Evolutionary conservation across 2,113 vertebrate genomes (phyloP), one percentile per base, ranked within the genome.

Genomic region (Pontoporia blainvillei): DNA sequence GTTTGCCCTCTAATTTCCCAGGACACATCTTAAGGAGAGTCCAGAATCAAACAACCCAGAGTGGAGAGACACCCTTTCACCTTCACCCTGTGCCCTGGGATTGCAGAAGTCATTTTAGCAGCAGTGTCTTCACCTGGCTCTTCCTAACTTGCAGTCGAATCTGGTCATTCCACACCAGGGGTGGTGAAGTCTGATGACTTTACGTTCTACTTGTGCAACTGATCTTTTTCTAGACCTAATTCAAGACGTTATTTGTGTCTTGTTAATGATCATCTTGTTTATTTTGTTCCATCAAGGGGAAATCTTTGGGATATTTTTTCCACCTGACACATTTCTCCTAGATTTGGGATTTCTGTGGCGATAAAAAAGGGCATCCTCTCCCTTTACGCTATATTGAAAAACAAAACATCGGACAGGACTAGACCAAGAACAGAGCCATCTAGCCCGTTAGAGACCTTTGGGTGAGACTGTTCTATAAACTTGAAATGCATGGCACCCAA

Each of bases 221-320:
- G 44, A n/a, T 64, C 41, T 59, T 96, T 78, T 75, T 46, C 46
- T 86, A 83, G 71, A 73, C 34, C 36, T 8, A 83, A 46, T 29
- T 95, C 54, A 83, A 90, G 79, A 83, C 39, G 87, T 85, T 44
- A 12, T 27, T 31, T 27, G 7, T 5, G 87, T 49, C 41, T 88
- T 79, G 25, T 69, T 90, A 84, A 96, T 10, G 61, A 73, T 52
- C 62, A 67, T n/a, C 93, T 86, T 93, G 29, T 52, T 93, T 91
- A 62, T 72, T 93, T 91, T 46, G 52, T n/a, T 46, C 44, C 23
- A 52, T 64, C 36, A 67, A 2, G 25, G 27, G n/a, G 31, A 83
- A 87, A 79, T 75, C 61, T 73, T 90, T n/a, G 36, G 41, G 86
- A n/a, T 62, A 57, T 84, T 87, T 90, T 79, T 73, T 18, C 13